Percentiles rank a stretch among this genome's conserved stretches.
Conservation (phyloP, 2,797 vertebrate genomes). For the Gymnothorax reevesii region DNA sequence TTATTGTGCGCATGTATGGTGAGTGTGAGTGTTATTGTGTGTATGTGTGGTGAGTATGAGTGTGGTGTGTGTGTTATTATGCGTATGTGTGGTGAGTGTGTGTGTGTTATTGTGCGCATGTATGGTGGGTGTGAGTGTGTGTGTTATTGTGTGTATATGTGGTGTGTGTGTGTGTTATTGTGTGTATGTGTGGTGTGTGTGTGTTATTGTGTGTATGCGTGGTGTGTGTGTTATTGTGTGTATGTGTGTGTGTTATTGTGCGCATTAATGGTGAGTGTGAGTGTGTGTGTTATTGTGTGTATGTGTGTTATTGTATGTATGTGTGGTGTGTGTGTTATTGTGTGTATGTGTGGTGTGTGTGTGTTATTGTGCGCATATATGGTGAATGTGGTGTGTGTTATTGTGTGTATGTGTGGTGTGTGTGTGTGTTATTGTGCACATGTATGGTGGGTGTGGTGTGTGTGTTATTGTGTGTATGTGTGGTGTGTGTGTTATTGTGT, state of each 20-base stretch:
- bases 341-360: neutral
- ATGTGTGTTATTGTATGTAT: neutral
- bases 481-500: neutral
- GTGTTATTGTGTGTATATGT: neutral
- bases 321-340: constrained; percentile 6
- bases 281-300: neutral
- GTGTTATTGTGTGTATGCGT: constrained; percentile 2
- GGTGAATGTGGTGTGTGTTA: neutral
- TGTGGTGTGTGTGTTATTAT: neutral
- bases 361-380: no score
- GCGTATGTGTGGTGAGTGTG: neutral
- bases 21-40: neutral
- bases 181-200: neutral
- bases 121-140: constrained; percentile 4
- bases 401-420: neutral
- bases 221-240: neutral
- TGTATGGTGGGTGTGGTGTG: constrained; percentile 11
- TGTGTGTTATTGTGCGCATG: neutral
- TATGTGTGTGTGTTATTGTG: neutral
- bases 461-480: neutral
- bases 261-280: neutral
- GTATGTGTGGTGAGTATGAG: neutral
- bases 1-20: neutral
- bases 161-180: neutral
- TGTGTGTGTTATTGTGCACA: neutral